A percentile compares a stretch with the other conserved stretches of the same genome.
These are phyloP conservation scores for Pteromalus puparum DNA, from an alignment of 1,140 invertebrate genomes.

Conservation along the genomic window DNA sequence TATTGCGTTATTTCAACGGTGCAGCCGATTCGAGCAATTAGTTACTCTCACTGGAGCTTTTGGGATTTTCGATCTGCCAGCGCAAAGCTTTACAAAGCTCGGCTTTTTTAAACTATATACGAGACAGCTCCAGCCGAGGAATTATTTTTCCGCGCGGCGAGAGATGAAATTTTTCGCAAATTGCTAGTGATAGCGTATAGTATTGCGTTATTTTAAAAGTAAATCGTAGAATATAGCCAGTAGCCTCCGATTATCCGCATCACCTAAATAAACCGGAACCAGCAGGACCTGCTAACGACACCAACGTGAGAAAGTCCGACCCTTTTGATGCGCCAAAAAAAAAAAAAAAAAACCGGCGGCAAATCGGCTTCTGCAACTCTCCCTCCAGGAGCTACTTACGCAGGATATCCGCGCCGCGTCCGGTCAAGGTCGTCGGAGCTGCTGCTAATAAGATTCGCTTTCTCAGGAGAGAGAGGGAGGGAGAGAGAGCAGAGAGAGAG, in stretches of 20 bases:
- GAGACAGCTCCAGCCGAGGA: too few relatives aligned
- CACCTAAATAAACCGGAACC: neutral
- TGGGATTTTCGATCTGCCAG: conserved; percentile 8
- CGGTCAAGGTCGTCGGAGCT: conserved; percentile 5
- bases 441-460: conserved; percentile 30
- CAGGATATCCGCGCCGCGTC: neutral
- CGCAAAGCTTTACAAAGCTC: neutral
- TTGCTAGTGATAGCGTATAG: too few relatives aligned
- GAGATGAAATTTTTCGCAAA: too few relatives aligned
- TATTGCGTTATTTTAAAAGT: too few relatives aligned
- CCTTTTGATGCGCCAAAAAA: neutral
- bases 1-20: conserved; percentile 33
- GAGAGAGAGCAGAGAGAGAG: too few relatives aligned
- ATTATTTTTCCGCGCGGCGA: too few relatives aligned
- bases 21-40: conserved; percentile 20
- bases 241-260: too few relatives aligned
- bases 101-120: too few relatives aligned
- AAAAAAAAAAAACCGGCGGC: neutral
- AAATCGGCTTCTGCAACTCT: neutral
- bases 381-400: neutral
- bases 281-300: neutral
- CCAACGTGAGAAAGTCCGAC: conserved; percentile 38
- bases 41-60: conserved; percentile 6
- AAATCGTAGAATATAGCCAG: too few relatives aligned
- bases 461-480: neutral